phyloP scores from a whole-genome alignment of 2,888 invertebrate genomes.

The Polymixis lichenea region DNA sequence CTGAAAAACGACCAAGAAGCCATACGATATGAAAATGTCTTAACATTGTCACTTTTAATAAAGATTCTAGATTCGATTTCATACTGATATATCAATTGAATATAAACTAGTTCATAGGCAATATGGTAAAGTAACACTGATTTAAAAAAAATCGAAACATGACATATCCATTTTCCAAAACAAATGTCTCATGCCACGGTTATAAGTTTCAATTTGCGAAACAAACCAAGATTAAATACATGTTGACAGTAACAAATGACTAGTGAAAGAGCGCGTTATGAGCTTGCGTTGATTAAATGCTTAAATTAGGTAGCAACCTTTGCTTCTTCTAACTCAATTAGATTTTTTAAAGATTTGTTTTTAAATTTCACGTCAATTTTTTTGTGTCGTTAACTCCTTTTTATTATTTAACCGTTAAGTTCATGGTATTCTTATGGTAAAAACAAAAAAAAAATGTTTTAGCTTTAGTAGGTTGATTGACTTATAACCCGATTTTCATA shows the following conservation, averaged over 20 bases:
- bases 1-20: background rate
- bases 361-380: too few species aligned
- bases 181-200: background rate
- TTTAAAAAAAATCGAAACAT: background rate
- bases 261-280: constrained; percentile 11
- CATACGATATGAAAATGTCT: background rate
- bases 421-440: background rate
- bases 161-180: background rate
- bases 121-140: too few species aligned
- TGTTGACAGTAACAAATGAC: constrained; percentile 45
- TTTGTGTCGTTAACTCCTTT: background rate
- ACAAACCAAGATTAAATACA: constrained; percentile 16
- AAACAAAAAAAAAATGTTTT: background rate
- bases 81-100: background rate
- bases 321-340: constrained; percentile 4
- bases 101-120: background rate
- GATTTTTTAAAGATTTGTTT: background rate
- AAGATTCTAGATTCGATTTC: background rate
- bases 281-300: constrained; percentile 37
- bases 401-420: background rate
- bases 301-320: constrained; percentile 29
- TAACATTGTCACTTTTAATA: background rate
- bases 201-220: constrained; percentile 22
- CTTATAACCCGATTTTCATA: too few species aligned
- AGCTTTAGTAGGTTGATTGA: too few species aligned